Base-by-base conservation (phyloP, 1,140 invertebrate genomes). In the Macrobrachium nipponense region DNA sequence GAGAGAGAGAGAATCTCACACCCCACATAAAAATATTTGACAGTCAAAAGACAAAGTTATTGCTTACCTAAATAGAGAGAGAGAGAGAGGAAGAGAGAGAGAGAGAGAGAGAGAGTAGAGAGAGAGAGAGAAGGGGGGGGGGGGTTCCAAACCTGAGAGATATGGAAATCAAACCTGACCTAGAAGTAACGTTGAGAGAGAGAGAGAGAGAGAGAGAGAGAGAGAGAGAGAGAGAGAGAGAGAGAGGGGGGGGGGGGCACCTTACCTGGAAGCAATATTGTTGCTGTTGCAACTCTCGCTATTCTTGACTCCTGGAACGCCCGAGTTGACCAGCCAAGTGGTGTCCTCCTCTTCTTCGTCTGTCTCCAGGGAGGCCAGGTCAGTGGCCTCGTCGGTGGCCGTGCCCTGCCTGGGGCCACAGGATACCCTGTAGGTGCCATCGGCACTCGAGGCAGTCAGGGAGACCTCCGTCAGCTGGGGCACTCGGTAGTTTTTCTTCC, bases 211-310 rank as follows among this genome's bases (percentile, higher is more conserved):
- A 64, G 61, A 64, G 61, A 64, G 61, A 64, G 61, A 64, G 61
- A 64, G 61, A 64, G 61, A 64, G 61, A 64, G 61, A 64, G 61
- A 64, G 61, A 66, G 64, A 66, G 64, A 66, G 64, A 66, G 17
- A 36, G 27, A 36, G 27, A 36, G 27, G 4, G 27, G 4, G 27
- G 27, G 17, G n/a, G 36, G 36, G 1, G 36, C 1, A 12, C 18
- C 79, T 58, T 70, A 80, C 79, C 79, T 80, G 17, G 79, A 68
- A 8, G 64, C 18, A n/a, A 80, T 70, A 44, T 51, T 80, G 43
- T 80, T 80, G 51, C 79, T 80, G 79, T 80, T 80, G 36, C 64
- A 80, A 20, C 79, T 80, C 17, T 80, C 79, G 12, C 79, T 80
- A n/a, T 80, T 80, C 44, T 80, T 80, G 27, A 80, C 79, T 8